Evolutionary conservation across 2,113 vertebrate species (phyloP), one percentile per base, ranked within the genome.

Genomic region (Penelope pileata): DNA sequence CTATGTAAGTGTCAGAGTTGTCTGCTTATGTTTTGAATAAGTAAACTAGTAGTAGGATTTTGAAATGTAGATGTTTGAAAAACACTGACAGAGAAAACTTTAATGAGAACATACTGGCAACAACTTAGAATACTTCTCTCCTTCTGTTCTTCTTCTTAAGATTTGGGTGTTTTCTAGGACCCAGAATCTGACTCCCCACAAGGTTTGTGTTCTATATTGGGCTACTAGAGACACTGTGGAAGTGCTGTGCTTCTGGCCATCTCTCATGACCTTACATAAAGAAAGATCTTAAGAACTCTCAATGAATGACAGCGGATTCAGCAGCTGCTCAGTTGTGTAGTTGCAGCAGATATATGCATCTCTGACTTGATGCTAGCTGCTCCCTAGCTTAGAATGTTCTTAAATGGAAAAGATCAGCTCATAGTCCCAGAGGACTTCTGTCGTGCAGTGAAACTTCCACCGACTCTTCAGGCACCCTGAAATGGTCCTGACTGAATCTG

Each of bases 101-200:
- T 10, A 43, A 0, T 43, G 23, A n/a, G n/a, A 18, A 24, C 82
- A 64, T 32, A 9, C 8, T 13, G 1, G 18, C 7, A 42, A 29
- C 21, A 36, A 40, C 16, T 36, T 38, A 3, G 0, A 4, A 2
- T 40, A 14, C 11, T 63, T 73, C 21, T 4, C 3, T 3, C 16
- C 56, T 82, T 27, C 29, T 56, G 12, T 38, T 51, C 30, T 38
- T 7, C 42, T 91, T 21, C 15, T 92, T 8, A 34, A 47, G 45
- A 34, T 4, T 76, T 68, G 19, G 0, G 8, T 58, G 5, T 70
- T 58, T 45, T 38, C 4, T 36, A 16, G n/a, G 12, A 48, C 3
- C 12, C 18, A 42, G 17, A 63, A 54, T 47, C 16, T 66, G 45
- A 27, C 16, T 43, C 24, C 12, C 3, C 13, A 38, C 18, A 32